Base-by-base conservation (phyloP, 1,140 invertebrate genomes). In the Drosophila virilis region DNA sequence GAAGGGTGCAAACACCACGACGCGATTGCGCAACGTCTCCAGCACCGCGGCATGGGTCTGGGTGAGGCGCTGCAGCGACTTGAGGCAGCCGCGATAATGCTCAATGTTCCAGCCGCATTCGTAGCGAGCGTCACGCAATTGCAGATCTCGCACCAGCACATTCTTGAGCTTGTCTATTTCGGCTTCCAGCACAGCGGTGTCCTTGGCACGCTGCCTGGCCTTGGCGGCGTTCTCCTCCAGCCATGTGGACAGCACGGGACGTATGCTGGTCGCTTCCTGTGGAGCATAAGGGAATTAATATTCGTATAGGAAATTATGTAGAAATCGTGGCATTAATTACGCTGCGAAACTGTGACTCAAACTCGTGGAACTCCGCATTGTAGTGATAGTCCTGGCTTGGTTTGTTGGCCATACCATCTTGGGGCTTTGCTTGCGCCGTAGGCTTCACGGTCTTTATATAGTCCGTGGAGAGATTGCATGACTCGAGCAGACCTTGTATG, bases 51-150 rank as follows among this genome's bases (percentile, higher is more conserved):
- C 93, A 93, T 97, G 95, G 76, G 97, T 96, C 54, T 94, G 92
- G 1, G 94, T 93, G 13, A 98, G 92, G 4, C 95, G 94, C 58
- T 95, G 94, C 46, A 97, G 95, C 78, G 96, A 96, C 83, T 96
- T 95, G 1, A 98, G 93, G 82, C 96, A 97, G 13, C 97, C 97
- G 74, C 96, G 93, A 80, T 97, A 97, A 89, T 98, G 97, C 69
- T 95, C 95, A 22, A 96, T 95, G 85, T 97, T 97, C 97, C 97
- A 98, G 10, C 97, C 97, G 91, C 96, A 97, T 71, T 98, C 96
- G 94, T 96, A 97, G 33, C 94, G 91, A 0, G 96, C 93, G 67
- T 95, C 93, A 37, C 93, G 93, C 1, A 97, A 72, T 43, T 93
- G 92, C 42, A 96, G 92, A 28, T 93, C 83, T 6, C 93, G 54